These are phyloP conservation scores for Burhinus oedicnemus DNA, from an alignment of 2,113 vertebrate species.

Conservation along the genomic window DNA sequence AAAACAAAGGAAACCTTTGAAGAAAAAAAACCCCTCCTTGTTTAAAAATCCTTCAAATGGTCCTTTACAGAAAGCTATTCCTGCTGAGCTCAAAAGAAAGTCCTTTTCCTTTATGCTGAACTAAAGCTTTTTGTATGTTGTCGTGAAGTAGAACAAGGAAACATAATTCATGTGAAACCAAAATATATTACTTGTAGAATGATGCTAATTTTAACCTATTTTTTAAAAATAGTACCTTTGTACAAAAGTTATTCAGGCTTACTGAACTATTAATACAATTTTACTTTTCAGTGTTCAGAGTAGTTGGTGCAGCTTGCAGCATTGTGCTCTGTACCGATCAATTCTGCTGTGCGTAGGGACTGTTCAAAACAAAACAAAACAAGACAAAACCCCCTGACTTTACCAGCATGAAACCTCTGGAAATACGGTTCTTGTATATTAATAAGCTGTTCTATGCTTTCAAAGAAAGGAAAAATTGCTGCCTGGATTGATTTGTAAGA, in stretches of 20 bases:
- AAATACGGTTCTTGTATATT: not conserved
- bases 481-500: not conserved
- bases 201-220: not conserved
- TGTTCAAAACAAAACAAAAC: not conserved
- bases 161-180: not conserved
- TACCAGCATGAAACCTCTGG: not conserved
- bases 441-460: not conserved
- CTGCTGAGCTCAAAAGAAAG: not conserved
- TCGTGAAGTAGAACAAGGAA: not conserved
- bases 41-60: not conserved
- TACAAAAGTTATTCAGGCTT: not conserved
- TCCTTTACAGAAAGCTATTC: not conserved
- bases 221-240: not conserved
- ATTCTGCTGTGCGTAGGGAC: not conserved
- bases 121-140: not conserved
- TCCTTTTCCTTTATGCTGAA: not conserved
- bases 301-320: not conserved
- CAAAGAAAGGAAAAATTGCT: not conserved
- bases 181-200: not conserved
- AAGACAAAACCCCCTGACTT: not conserved
- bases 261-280: not conserved
- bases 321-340: not conserved
- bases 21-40: not conserved
- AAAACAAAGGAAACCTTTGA: not conserved
- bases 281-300: not conserved